Conservation (phyloP, 2,888 invertebrate species). For the Girardia tigrina region DNA sequence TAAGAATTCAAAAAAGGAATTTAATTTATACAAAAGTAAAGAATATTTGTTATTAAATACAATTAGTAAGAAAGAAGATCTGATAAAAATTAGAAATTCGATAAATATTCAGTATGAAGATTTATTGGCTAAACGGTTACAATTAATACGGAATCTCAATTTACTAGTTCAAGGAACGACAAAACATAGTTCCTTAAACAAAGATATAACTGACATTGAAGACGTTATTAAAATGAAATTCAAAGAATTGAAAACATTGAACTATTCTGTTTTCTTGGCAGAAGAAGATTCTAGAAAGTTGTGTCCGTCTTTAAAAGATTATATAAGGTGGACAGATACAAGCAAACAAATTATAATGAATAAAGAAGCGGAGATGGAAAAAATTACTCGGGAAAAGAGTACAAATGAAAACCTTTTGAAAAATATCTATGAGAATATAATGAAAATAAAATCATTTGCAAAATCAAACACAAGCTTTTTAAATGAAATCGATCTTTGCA, state of each 20-base stretch:
- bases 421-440: not conserved
- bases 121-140: not conserved
- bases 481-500: too few relatives aligned
- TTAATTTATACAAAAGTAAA: not conserved
- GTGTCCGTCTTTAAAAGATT: not conserved
- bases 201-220: not conserved
- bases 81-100: not conserved
- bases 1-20: not conserved
- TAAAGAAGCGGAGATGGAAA: not conserved
- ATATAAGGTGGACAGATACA: not conserved
- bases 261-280: constrained; percentile 7
- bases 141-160: not conserved
- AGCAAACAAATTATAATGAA: not conserved
- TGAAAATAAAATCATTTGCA: too few relatives aligned
- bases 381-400: not conserved
- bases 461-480: too few relatives aligned
- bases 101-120: not conserved
- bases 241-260: not conserved
- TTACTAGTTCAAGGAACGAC: not conserved
- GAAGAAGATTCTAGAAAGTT: constrained; percentile 3
- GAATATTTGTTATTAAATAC: not conserved
- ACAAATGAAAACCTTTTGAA: not conserved
- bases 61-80: constrained; percentile 3
- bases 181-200: not conserved
- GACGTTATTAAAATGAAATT: not conserved